Conservation (phyloP, 1,140 invertebrate genomes). For the Ladona fulva region DNA sequence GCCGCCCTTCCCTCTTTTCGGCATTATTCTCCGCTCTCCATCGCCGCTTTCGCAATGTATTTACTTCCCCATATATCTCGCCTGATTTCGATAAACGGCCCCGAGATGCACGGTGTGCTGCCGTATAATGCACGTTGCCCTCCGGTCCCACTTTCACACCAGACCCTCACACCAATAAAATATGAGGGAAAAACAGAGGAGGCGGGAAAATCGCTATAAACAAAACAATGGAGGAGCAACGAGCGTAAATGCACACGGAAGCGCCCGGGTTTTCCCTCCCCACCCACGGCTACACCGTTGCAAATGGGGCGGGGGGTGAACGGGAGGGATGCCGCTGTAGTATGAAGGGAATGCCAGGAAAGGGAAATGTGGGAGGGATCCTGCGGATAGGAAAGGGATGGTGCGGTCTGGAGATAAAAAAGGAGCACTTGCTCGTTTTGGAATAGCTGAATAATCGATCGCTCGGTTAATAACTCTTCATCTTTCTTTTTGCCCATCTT, state of each 20-base stretch:
- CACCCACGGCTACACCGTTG: background rate
- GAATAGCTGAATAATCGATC: slow-evolving; percentile 1
- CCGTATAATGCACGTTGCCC: background rate
- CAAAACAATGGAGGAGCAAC: background rate
- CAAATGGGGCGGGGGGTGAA: background rate
- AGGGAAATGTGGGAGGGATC: background rate
- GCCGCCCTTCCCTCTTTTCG: too few species aligned
- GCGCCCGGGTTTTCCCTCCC: background rate
- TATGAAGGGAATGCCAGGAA: too few species aligned
- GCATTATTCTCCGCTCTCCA: too few species aligned
- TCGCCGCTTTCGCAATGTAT: too few species aligned
- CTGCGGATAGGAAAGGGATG: background rate
- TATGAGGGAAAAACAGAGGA: slow-evolving; percentile 5
- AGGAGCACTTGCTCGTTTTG: background rate
- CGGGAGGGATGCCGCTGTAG: too few species aligned
- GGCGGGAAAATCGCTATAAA: background rate
- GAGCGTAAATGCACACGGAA: background rate
- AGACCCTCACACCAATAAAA: background rate
- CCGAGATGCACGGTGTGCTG: too few species aligned
- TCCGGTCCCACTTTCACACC: background rate
- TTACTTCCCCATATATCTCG: too few species aligned
- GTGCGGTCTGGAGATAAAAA: background rate
- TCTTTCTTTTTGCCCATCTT: background rate
- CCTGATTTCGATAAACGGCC: too few species aligned
- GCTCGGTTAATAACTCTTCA: background rate